Percentiles rank a stretch among this genome's conserved stretches.
These are phyloP conservation scores for Drosophila santomea DNA, from an alignment of 1,140 invertebrate species.

Conservation along the genomic window DNA sequence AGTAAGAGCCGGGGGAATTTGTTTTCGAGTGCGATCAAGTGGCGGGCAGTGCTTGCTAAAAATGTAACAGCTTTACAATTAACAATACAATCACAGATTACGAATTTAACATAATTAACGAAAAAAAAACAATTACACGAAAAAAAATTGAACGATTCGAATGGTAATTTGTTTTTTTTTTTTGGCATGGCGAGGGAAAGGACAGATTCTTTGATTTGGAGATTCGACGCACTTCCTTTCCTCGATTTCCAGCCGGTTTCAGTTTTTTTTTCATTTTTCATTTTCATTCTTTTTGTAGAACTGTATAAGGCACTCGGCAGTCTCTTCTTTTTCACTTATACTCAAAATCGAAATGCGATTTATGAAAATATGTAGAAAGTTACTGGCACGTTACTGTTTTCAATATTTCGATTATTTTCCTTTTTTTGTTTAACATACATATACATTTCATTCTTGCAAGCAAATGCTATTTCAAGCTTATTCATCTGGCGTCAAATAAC, in stretches of 20 bases:
- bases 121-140: slow-evolving; percentile 24
- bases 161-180: not conserved
- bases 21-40: slow-evolving; percentile 26
- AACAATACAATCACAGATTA: slow-evolving; percentile 73
- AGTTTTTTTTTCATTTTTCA: not conserved
- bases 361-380: slow-evolving; percentile 1
- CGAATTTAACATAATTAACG: slow-evolving; percentile 47
- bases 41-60: slow-evolving; percentile 47
- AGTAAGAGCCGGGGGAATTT: not conserved
- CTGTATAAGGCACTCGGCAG: slow-evolving; percentile 39
- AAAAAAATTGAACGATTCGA: slow-evolving; percentile 8
- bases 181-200: not conserved
- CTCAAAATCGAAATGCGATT: slow-evolving; percentile 32
- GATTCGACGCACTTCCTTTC: slow-evolving; percentile 4
- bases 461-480: not conserved
- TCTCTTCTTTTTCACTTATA: slow-evolving; percentile 34
- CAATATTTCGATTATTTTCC: not conserved
- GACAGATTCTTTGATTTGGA: not conserved
- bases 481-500: not conserved
- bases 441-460: too few relatives aligned
- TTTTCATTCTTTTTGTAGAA: not conserved
- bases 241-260: not conserved
- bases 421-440: too few relatives aligned
- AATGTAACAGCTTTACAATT: slow-evolving; percentile 31
- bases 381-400: slow-evolving; percentile 17